Evolutionary conservation across 2,797 vertebrate species (phyloP).

Genomic region (Iguana delicatissima): DNA sequence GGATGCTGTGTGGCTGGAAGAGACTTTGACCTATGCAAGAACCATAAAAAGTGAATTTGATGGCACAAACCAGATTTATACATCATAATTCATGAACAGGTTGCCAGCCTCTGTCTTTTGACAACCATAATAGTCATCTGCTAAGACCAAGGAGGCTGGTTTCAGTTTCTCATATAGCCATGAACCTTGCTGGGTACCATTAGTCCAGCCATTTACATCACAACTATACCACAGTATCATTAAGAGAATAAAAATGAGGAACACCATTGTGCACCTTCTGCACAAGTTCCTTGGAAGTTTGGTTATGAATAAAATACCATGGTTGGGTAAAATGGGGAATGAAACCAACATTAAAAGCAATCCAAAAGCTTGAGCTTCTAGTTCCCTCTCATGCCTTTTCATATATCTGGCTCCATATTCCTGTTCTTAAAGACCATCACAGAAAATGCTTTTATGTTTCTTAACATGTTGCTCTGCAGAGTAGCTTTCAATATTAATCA

Average conservation of each 20-base stretch:
- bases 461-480: constrained; percentile 2
- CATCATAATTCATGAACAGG: too few species aligned
- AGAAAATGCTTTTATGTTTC: neutral
- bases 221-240: neutral
- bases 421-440: neutral
- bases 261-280: neutral
- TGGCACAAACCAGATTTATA: too few species aligned
- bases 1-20: too few species aligned
- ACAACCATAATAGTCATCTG: neutral
- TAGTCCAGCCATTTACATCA: neutral
- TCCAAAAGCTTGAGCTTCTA: neutral
- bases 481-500: constrained; percentile 25
- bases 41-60: too few species aligned
- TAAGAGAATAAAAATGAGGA: neutral
- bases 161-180: neutral
- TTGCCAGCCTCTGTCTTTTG: neutral
- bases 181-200: neutral
- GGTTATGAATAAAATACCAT: neutral
- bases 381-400: too few species aligned
- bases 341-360: neutral
- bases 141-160: neutral
- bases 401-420: neutral
- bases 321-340: neutral
- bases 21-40: too few species aligned
- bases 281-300: neutral